A percentile compares a stretch with the other conserved stretches of the same genome.
These are phyloP conservation scores for Grammomys surdaster DNA, from an alignment of 2,113 vertebrate species.

Conservation along the genomic window DNA sequence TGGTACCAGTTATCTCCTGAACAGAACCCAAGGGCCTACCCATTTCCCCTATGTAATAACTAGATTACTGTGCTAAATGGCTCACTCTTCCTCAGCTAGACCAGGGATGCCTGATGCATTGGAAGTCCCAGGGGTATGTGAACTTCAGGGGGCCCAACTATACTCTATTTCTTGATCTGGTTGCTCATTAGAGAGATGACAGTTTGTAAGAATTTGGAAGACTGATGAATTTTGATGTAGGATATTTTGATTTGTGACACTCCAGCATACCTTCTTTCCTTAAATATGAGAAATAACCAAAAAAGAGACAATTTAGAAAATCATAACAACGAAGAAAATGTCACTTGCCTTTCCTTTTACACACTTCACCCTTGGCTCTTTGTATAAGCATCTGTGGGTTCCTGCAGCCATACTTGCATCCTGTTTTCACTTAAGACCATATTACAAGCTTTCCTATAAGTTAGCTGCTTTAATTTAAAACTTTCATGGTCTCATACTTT, in stretches of 20 bases:
- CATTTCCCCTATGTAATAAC: not conserved
- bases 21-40: not conserved
- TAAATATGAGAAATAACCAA: not conserved
- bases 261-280: not conserved
- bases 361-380: not conserved
- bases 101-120: not conserved
- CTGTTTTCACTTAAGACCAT: not conserved
- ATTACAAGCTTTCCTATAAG: not conserved
- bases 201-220: not conserved
- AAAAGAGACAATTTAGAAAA: conserved; percentile 1
- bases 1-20: not conserved
- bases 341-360: not conserved
- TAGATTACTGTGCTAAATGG: not conserved
- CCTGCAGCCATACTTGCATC: not conserved
- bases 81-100: not conserved
- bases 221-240: accelerated
- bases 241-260: not conserved
- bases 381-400: not conserved
- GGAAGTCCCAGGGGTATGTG: not conserved
- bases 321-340: not conserved
- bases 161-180: not conserved
- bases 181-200: not conserved
- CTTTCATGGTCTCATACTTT: not conserved
- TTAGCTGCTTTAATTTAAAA: not conserved
- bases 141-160: not conserved